Percentiles rank a stretch among this genome's conserved stretches.
These are phyloP conservation scores for Eumerus sabulonum DNA, from an alignment of 2,888 invertebrate species.

Conservation along the genomic window DNA sequence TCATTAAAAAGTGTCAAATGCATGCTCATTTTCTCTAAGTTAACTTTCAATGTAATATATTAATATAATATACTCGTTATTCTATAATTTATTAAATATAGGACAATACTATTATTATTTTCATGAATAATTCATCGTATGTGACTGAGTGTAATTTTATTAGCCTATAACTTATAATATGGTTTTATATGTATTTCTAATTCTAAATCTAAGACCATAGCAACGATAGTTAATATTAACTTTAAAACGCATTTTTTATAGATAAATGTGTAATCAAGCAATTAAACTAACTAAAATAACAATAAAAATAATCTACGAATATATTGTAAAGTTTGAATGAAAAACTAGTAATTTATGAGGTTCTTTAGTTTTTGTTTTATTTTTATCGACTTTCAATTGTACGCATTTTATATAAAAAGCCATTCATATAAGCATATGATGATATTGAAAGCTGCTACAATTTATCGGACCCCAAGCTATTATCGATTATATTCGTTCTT, in stretches of 20 bases:
- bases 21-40: slow-evolving; percentile 49
- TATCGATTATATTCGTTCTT: no score
- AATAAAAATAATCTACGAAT: neutral
- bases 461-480: no score
- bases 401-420: slow-evolving; percentile 29
- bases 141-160: no score
- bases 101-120: slow-evolving; percentile 72
- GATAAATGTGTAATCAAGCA: no score
- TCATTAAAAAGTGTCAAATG: slow-evolving; percentile 9
- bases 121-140: slow-evolving; percentile 9
- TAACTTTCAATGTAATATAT: neutral
- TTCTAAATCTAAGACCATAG: slow-evolving; percentile 63
- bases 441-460: no score
- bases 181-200: slow-evolving; percentile 25
- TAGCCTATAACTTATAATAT: no score
- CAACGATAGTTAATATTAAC: slow-evolving; percentile 49
- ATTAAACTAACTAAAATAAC: slow-evolving; percentile 2
- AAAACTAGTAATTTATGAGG: no score
- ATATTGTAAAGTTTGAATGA: no score
- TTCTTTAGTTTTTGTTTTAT: no score
- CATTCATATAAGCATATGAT: slow-evolving; percentile 1
- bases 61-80: neutral
- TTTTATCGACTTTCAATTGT: no score
- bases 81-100: slow-evolving; percentile 73
- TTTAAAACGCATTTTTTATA: slow-evolving; percentile 39